Evolutionary conservation across 2,797 vertebrate species (phyloP).

Genomic region (Xiphophorus birchmanni): DNA sequence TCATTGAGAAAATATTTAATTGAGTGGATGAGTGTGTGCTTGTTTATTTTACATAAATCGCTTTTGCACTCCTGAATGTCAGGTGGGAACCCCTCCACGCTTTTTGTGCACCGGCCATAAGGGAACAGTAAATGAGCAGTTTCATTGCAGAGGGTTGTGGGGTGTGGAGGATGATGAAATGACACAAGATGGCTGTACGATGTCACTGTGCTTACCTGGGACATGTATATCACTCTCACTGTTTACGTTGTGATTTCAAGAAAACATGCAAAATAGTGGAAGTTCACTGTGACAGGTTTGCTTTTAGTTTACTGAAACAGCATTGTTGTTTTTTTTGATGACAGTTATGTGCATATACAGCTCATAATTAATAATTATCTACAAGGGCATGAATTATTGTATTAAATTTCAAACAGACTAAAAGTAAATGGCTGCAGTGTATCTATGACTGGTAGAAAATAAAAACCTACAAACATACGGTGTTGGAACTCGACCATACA

Average conservation of each 20-base stretch:
- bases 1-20: conserved; percentile 24
- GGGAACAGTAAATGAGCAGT: conserved; percentile 31
- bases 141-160: conserved; percentile 22
- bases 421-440: conserved; percentile 93
- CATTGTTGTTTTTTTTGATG: conserved; percentile 91
- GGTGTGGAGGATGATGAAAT: conserved; percentile 14
- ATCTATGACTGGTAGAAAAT: conserved; percentile 97
- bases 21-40: conserved; percentile 31
- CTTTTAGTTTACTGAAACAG: conserved; percentile 91
- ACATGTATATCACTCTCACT: conserved; percentile 73
- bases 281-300: conserved; percentile 95
- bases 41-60: conserved; percentile 61
- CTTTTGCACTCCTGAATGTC: conserved; percentile 71
- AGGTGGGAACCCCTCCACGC: conserved; percentile 55
- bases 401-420: conserved; percentile 84
- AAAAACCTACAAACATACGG: conserved; percentile 89
- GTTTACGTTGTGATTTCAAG: conserved; percentile 68
- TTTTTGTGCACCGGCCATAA: conserved; percentile 58
- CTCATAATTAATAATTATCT: conserved; percentile 89
- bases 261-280: conserved; percentile 78
- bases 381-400: conserved; percentile 98
- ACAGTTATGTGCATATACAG: conserved; percentile 86
- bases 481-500: conserved; percentile 2
- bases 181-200: conserved; percentile 46
- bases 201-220: conserved; percentile 66